Percentiles rank a stretch among this genome's conserved stretches.
Conservation (phyloP, 2,113 vertebrate genomes). For the Xenopus laevis region DNA sequence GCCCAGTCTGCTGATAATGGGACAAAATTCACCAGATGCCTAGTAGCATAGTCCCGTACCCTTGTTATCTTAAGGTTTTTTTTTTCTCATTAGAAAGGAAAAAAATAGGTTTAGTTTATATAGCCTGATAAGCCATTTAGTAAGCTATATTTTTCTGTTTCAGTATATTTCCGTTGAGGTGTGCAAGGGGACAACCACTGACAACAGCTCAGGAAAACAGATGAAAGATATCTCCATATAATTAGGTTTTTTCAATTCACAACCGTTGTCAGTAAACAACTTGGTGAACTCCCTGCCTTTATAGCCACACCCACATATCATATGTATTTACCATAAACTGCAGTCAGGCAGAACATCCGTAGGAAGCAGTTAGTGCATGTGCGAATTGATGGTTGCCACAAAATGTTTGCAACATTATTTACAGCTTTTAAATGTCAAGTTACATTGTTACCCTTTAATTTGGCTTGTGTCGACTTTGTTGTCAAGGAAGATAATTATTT, state of each 20-base stretch:
- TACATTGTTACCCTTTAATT: neutral
- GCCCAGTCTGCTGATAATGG: too few species aligned
- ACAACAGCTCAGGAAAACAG: conserved; percentile 25
- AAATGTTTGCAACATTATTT: neutral
- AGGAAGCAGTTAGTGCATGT: conserved; percentile 5
- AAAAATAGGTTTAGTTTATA: conserved; percentile 1
- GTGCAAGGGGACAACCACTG: conserved; percentile 31
- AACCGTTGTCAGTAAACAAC: conserved; percentile 34
- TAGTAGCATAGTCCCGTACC: too few species aligned
- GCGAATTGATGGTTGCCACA: neutral
- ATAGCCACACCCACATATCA: conserved; percentile 28
- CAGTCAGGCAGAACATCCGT: neutral
- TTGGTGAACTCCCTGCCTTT: conserved; percentile 22
- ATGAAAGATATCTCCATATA: conserved; percentile 26
- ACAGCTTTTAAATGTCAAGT: neutral
- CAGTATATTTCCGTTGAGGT: conserved; percentile 27
- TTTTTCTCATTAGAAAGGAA: too few species aligned
- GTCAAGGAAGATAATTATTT: too few species aligned
- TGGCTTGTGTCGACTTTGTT: neutral
- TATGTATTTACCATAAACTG: conserved; percentile 12
- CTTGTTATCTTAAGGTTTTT: too few species aligned
- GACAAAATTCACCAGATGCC: too few species aligned
- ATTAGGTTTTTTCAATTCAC: conserved; percentile 37
- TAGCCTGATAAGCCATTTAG: neutral
- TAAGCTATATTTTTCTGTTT: neutral